Evolutionary conservation across 2,797 vertebrate genomes (phyloP).

Genomic region (Sebastiscus albofasciatus): DNA sequence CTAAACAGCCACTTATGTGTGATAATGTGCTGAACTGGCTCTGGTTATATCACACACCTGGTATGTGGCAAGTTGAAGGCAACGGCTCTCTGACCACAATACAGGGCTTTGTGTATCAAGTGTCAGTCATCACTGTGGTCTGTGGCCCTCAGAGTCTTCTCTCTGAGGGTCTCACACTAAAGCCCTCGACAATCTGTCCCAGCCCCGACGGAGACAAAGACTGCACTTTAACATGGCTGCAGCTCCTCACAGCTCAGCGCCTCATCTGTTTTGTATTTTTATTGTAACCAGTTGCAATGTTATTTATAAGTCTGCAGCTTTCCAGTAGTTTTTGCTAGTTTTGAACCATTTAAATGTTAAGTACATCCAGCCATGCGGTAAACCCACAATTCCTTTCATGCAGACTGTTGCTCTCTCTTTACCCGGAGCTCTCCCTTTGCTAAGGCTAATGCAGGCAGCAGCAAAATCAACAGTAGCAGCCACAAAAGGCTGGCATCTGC

Average conservation of each 20-base stretch:
- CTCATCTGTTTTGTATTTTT: constrained; percentile 95
- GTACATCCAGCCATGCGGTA: constrained; percentile 93
- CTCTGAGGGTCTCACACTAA: constrained; percentile 63
- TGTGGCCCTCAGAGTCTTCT: constrained; percentile 55
- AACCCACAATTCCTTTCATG: constrained; percentile 89
- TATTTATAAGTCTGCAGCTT: constrained; percentile 96
- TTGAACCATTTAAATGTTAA: constrained; percentile 93
- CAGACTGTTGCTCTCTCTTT: constrained; percentile 87
- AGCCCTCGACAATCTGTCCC: constrained; percentile 64
- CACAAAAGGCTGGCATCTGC: constrained; percentile 76
- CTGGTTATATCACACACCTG: constrained; percentile 77
- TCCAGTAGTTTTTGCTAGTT: constrained; percentile 90
- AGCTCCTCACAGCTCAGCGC: constrained; percentile 67
- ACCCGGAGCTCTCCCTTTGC: constrained; percentile 75
- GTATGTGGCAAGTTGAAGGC: constrained; percentile 68
- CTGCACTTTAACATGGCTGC: constrained; percentile 69
- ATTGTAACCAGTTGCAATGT: constrained; percentile 90
- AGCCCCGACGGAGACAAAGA: constrained; percentile 70
- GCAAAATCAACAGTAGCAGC: constrained; percentile 81
- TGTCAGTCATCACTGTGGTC: constrained; percentile 74
- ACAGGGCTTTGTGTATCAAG: constrained; percentile 75
- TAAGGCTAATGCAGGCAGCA: constrained; percentile 80
- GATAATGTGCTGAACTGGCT: constrained; percentile 68
- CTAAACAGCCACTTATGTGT: constrained; percentile 63
- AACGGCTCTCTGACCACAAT: constrained; percentile 70